Evolutionary conservation across 2,888 invertebrate genomes (phyloP).

Genomic region (Sussaba pulchella): DNA sequence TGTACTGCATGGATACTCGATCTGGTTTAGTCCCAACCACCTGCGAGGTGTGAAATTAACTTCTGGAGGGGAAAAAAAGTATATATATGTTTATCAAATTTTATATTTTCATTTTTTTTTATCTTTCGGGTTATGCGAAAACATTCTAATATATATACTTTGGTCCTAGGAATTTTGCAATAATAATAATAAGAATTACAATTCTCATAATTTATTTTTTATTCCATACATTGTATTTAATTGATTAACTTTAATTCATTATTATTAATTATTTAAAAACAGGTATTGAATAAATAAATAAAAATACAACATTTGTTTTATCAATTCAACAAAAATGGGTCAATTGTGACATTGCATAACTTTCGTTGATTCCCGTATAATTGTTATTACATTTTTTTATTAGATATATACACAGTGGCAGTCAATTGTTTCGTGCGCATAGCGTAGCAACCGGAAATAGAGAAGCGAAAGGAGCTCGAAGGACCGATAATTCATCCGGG

Average conservation of each 20-base stretch:
- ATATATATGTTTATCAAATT: background rate
- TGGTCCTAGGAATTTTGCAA: background rate
- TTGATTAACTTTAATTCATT: too few species aligned
- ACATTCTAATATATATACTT: too few species aligned
- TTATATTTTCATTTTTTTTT: background rate
- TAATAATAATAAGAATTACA: background rate
- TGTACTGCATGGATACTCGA: constrained; percentile 6
- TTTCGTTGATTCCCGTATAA: background rate
- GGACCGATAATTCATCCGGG: constrained; percentile 54
- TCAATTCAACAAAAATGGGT: background rate
- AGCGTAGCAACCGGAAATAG: constrained; percentile 54
- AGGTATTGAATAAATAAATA: too few species aligned
- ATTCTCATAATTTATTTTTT: background rate
- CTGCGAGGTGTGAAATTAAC: constrained; percentile 38
- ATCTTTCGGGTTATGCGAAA: too few species aligned
- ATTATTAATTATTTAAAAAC: too few species aligned
- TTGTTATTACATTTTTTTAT: background rate
- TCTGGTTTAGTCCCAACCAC: constrained; percentile 19
- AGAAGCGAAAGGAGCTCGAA: constrained; percentile 44
- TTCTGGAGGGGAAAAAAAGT: background rate
- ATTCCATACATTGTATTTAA: too few species aligned
- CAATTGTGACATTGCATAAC: constrained; percentile 12
- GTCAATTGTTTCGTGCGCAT: constrained; percentile 51
- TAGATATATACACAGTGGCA: background rate
- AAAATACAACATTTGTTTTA: too few species aligned